Evolutionary conservation across 2,113 vertebrate genomes (phyloP), one percentile per base, ranked within the genome.

Genomic region (Psettodes erumei): DNA sequence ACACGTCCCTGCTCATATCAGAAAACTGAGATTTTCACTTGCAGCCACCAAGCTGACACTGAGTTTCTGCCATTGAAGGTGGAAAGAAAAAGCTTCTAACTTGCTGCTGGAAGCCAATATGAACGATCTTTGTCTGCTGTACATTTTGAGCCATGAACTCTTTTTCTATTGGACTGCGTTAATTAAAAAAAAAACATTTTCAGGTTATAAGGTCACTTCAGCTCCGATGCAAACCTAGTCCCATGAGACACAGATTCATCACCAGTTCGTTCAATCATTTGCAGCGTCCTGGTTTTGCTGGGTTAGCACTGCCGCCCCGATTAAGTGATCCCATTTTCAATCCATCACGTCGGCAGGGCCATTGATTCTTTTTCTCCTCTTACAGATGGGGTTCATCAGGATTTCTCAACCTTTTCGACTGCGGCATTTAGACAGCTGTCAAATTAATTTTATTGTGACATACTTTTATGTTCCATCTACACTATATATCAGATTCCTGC

Each of bases 301-400:
- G 86, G 79, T 86, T 75, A 63, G 84, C 81, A 79, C 28, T 50
- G 58, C 55, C 56, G 66, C 43, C 59, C 67, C 78, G 81, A 68
- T 84, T 71, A 85, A 81, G 73, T 37, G 72, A 65, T 70, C 72
- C 61, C 55, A n/a, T 59, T 69, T 71, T 88, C 65, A 83, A 79
- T 82, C 80, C 21, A 60, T 88, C 77, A 82, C 21, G 73, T 74
- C 80, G 77, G 79, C 53, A 38, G 50, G n/a, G 40, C 2, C 75
- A 90, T 90, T 85, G 81, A 87, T 86, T 82, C 75, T 74, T 68
- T 68, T 74, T 51, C 4, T 42, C 43, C 43, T 40, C 38, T 75
- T 55, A 23, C 3, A 69, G 40, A 64, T 42, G 6, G 37, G 60
- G 40, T 68, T 72, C 32, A 62, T 68, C 38, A 1, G 50, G 63